phyloP scores from a whole-genome alignment of 2,888 invertebrate species.

The Acanthosepion esculentum region DNA sequence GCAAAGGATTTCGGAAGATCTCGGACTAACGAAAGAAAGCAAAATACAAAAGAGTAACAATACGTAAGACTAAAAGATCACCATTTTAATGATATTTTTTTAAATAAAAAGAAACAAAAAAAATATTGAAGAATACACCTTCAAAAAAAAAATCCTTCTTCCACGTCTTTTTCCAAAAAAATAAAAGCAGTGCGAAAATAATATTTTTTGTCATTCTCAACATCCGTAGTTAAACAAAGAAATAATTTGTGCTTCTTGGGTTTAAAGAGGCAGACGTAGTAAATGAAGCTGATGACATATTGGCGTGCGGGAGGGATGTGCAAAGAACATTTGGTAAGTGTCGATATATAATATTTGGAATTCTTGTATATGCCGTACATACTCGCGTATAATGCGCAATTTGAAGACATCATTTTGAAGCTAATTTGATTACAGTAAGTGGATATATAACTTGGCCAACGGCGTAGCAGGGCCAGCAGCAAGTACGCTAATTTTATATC shows the following conservation, averaged over 20 bases:
- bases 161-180: neutral
- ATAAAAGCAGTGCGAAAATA: neutral
- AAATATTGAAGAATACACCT: neutral
- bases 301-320: too few species aligned
- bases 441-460: too few species aligned
- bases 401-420: too few species aligned
- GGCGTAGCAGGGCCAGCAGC: too few species aligned
- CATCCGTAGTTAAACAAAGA: neutral
- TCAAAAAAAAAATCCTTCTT: neutral
- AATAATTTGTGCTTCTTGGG: neutral
- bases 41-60: neutral
- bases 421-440: too few species aligned
- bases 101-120: neutral
- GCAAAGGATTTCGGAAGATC: neutral
- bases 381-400: too few species aligned
- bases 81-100: neutral
- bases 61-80: neutral
- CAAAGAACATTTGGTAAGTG: neutral
- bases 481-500: too few species aligned
- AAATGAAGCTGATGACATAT: neutral
- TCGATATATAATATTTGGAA: neutral
- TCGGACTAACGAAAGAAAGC: neutral
- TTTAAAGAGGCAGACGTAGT: neutral
- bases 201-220: neutral
- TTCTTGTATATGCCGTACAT: neutral